Evolutionary conservation across 2,113 vertebrate species (phyloP).

Genomic region (Pachypanchax playfairii): DNA sequence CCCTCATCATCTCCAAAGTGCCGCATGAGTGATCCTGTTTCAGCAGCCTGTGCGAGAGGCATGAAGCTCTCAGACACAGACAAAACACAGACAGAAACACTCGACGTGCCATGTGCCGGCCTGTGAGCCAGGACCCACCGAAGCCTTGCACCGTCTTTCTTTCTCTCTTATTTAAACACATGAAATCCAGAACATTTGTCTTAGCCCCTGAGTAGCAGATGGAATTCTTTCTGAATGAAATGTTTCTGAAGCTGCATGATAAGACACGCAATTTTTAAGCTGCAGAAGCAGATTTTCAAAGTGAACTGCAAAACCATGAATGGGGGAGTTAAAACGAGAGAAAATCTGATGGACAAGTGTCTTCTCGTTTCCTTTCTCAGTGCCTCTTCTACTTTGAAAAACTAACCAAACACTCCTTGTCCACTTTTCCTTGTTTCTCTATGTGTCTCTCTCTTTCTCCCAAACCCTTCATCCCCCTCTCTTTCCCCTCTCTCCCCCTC

Average conservation of each 20-base stretch:
- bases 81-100: constrained; percentile 58
- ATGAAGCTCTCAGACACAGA: constrained; percentile 52
- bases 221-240: too few species aligned
- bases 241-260: neutral
- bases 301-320: constrained; percentile 26
- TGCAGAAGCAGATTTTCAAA: constrained; percentile 27
- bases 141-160: constrained; percentile 11
- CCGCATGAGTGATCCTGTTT: constrained; percentile 69
- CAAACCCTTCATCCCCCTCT: constrained; percentile 27
- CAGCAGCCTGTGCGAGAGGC: constrained; percentile 56
- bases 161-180: constrained; percentile 17
- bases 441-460: constrained; percentile 55
- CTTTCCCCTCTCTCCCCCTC: constrained; percentile 26
- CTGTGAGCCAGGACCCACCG: constrained; percentile 39
- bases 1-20: constrained; percentile 30
- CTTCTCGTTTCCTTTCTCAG: neutral
- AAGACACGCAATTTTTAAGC: constrained; percentile 7
- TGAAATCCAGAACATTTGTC: neutral
- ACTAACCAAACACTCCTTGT: constrained; percentile 63
- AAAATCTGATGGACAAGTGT: constrained; percentile 39
- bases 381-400: constrained; percentile 2
- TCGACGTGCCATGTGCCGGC: constrained; percentile 44
- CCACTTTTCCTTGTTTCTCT: constrained; percentile 59
- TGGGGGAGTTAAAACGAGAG: constrained; percentile 57
- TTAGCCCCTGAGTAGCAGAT: neutral